These are phyloP conservation scores for Dallia pectoralis DNA, from an alignment of 2,797 vertebrate genomes.

Conservation along the genomic window DNA sequence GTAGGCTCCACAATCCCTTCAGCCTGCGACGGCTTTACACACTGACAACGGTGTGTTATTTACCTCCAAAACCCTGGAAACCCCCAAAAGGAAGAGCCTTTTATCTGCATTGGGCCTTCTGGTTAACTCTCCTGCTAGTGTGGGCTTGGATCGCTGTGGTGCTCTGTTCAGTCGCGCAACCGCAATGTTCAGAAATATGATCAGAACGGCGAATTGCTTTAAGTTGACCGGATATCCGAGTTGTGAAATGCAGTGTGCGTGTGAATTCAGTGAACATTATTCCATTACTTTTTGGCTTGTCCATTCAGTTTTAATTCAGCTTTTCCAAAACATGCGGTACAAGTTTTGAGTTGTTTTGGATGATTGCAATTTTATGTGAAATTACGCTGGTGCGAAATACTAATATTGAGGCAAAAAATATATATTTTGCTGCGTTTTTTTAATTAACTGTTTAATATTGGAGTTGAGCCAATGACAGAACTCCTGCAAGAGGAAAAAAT, in stretches of 20 bases:
- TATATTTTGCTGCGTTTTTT: no score
- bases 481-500: no score
- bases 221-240: not conserved
- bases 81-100: constrained; percentile 47
- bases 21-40: constrained; percentile 20
- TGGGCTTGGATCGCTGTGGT: constrained; percentile 12
- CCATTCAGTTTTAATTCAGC: not conserved
- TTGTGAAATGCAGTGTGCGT: not conserved
- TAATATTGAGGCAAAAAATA: no score
- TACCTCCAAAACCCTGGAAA: constrained; percentile 62
- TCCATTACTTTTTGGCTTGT: not conserved
- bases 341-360: no score
- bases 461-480: no score
- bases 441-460: no score
- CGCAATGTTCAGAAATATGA: not conserved
- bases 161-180: constrained; percentile 28
- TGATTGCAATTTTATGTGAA: no score
- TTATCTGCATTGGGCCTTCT: constrained; percentile 41
- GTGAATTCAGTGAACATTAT: not conserved
- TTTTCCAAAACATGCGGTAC: not conserved
- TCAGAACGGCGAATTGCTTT: not conserved
- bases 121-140: constrained; percentile 33
- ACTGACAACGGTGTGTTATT: constrained; percentile 21
- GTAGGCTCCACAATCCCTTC: constrained; percentile 37
- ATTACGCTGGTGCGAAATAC: no score